Evolutionary conservation across 2,797 vertebrate genomes (phyloP), one percentile per base, ranked within the genome.

Genomic region (Poecile montanus): DNA sequence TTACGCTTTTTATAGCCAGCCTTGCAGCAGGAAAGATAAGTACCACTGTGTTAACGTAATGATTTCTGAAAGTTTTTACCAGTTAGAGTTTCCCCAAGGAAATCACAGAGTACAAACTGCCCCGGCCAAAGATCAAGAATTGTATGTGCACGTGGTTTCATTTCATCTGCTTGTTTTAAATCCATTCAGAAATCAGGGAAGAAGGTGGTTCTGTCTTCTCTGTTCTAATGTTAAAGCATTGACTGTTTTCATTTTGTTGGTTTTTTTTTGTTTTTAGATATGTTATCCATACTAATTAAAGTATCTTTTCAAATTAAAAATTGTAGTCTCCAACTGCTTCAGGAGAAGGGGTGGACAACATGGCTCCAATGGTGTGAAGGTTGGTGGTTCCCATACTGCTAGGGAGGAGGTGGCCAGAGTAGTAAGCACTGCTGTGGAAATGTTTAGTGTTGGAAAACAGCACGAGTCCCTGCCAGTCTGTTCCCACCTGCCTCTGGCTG

Each of bases 141-240:
- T 36, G 7, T 27, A 51, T 0, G 0, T 8, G 10, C 0, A 0
- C 8, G 4, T 27, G 22, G 7, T 81, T 79, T 71, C 54, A 45
- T 81, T 79, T 71, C 54, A 45, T 18, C 15, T 29, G 13, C 7
- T 67, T 44, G 4, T 67, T 94, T 75, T 26, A 48, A 38, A 40
- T 19, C 9, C 12, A 17, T 62, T 42, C 56, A 44, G 13, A 30
- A 8, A 34, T 25, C 26, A 74, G 8, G 10, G 45, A 19, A 67
- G 48, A 79, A 57, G 27, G 58, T 1, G 0, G 0, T 4, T 80
- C 27, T 74, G 5, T 42, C n/a, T 84, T 50, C 47, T 62, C 25
- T 45, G 3, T 48, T 83, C 42, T 48, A 12, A 42, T 19, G 13
- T 29, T 51, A 68, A 67, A 88, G 20, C 7, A 6, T 4, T 61